Evolutionary conservation across 2,113 vertebrate genomes (phyloP), one percentile per base, ranked within the genome.

Genomic region (Dendropsophus ebraccatus): DNA sequence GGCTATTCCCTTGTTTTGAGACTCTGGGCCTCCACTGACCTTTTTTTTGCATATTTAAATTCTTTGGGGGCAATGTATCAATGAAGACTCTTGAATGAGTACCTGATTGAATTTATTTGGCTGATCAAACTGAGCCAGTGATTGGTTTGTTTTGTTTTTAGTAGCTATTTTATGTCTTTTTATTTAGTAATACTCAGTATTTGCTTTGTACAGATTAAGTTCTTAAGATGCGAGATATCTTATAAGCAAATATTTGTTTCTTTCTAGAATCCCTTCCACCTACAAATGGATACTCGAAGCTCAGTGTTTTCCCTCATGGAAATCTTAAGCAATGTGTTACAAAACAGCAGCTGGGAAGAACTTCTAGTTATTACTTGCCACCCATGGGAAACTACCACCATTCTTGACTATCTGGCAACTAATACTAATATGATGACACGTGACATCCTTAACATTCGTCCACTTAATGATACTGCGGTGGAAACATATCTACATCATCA

Each of bases 221-320:
- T 13, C 6, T 49, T 23, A 9, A 17, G 21, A 58, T 37, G 30
- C n/a, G 5, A 54, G 12, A 5, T 41, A 79, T 54, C 21, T 23
- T 54, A 78, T 28, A 16, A 49, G 1, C 45, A 49, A 21, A 14
- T 73, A n/a, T 30, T 74, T 37, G 1, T 87, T 54, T 62, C 14
- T 56, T 87, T 4, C 82, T 90, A 98, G 97, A 97, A 93, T 84
- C 96, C 90, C 0, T 96, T 98, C 90, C 97, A 97, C 88, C 93
- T 98, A 79, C 95, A 94, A 90, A 90, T 98, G 96, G 91, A 94
- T 87, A 95, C 91, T 4, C 92, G 93, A 52, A 92, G 94, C 83
- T 93, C 96, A 0, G 90, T 93, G 60, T 95, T 96, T 2, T 94
- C 72, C 0, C 91, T 97, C 81, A 91, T 95, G 14, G 94, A 96